Evolutionary conservation across 2,113 vertebrate genomes (phyloP), one percentile per base, ranked within the genome.

Genomic region (Rhombomys opimus): DNA sequence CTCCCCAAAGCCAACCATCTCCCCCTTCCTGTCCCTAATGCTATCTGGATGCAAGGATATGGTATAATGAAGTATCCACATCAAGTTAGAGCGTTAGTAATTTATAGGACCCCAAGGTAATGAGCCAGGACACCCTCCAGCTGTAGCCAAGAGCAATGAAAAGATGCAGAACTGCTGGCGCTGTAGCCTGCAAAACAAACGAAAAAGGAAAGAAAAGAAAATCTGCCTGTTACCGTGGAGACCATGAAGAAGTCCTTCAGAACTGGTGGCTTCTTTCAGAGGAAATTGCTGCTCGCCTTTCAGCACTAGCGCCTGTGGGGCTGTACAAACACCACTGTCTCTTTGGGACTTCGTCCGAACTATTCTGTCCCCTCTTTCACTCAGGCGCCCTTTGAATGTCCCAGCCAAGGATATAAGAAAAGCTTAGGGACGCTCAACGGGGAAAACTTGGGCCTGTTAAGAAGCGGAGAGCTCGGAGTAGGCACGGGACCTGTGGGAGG

Each of bases 141-240:
- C 63, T 80, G 77, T 73, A 95, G 81, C 90, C 57, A 84, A 89
- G 88, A 94, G 27, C 41, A 59, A 91, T 78, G 70, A 95, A 98
- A 96, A 92, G 32, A 75, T 91, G 63, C 57, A 80, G 73, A 94
- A 32, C 59, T 94, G 59, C 70, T 96, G 63, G 65, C 30, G 2
- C 90, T 92, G 13, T 38, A 72, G 46, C 57, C 89, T 8, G 59
- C 46, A 46, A 46, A 32, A 46, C 17, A 65, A 65, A 5, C 23
- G 46, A 52, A 11, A 68, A 68, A 68, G 23, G 30, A 63, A 27
- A 38, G 22, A 15, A 7, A 3, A 6, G 20, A 2, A 46, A 94
- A 90, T 95, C 96, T 98, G 82, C 70, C 25, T 2, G 86, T 98
- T 97, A 95, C 97, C 96, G 95, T 97, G 96, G 97, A 96, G 82